Percentiles rank a stretch among this genome's conserved stretches.
Conservation (phyloP, 2,888 invertebrate species). For the Agriopis leucophaearia region DNA sequence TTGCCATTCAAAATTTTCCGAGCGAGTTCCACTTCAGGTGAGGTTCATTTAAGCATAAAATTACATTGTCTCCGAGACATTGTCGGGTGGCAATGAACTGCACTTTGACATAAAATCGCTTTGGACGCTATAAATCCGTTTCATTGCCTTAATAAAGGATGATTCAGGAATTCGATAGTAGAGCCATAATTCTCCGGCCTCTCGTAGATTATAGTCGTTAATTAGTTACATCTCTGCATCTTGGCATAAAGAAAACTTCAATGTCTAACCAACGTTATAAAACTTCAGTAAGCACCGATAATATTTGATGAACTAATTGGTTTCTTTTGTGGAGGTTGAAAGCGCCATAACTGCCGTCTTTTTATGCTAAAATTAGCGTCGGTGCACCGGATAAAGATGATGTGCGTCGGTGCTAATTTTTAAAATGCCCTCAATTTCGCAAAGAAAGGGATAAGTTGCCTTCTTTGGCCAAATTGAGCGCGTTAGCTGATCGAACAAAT, state of each 20-base stretch:
- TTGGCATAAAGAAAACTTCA: constrained; percentile 34
- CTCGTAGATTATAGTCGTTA: constrained; percentile 72
- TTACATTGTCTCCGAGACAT: constrained; percentile 84
- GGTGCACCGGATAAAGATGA: constrained; percentile 36
- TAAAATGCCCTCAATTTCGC: constrained; percentile 42
- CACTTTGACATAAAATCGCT: constrained; percentile 86
- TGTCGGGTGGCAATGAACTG: constrained; percentile 85
- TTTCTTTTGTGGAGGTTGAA: constrained; percentile 29
- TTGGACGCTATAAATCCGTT: constrained; percentile 83
- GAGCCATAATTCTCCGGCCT: constrained; percentile 74
- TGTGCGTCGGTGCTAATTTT: constrained; percentile 54
- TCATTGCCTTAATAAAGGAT: constrained; percentile 84
- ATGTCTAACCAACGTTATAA: constrained; percentile 30
- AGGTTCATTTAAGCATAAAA: constrained; percentile 85
- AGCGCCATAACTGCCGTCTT: constrained; percentile 27
- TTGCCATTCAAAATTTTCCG: constrained; percentile 83
- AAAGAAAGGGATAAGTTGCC: not conserved
- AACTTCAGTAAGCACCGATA: constrained; percentile 19
- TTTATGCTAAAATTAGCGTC: constrained; percentile 4
- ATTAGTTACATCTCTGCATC: constrained; percentile 55
- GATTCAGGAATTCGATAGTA: constrained; percentile 78
- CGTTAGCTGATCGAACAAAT: constrained; percentile 64
- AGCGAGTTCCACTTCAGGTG: constrained; percentile 81
- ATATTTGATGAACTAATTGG: constrained; percentile 47
- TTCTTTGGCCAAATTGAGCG: constrained; percentile 52